Conservation (phyloP, 2,888 invertebrate species). For the Thyatira batis region DNA sequence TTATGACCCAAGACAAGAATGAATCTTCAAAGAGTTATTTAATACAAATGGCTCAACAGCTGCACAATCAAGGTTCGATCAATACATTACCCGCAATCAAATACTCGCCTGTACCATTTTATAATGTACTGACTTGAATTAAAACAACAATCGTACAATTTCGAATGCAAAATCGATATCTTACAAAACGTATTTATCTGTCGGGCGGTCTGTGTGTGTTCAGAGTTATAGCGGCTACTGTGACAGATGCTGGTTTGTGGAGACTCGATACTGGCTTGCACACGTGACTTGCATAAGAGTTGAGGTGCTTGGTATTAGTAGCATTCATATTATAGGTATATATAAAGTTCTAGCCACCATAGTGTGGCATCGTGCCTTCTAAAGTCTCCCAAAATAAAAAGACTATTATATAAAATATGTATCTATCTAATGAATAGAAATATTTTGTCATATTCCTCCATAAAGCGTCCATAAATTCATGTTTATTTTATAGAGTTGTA, state of each 20-base stretch:
- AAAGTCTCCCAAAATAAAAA: too few species aligned
- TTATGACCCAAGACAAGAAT: not conserved
- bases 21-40: not conserved
- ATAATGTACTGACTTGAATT: constrained; percentile 20
- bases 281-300: not conserved
- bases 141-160: constrained; percentile 20
- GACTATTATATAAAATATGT: too few species aligned
- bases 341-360: not conserved
- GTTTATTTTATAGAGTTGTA: too few species aligned
- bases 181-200: constrained; percentile 24
- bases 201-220: constrained; percentile 16
- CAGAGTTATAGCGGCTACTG: constrained; percentile 24
- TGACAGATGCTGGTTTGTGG: constrained; percentile 7
- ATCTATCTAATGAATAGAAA: too few species aligned
- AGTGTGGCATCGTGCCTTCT: too few species aligned
- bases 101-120: constrained; percentile 20
- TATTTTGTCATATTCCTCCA: too few species aligned
- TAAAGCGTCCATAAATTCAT: too few species aligned
- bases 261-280: not conserved
- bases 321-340: not conserved
- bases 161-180: constrained; percentile 21
- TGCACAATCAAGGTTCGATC: not conserved
- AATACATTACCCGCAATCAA: constrained; percentile 19
- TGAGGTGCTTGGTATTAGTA: not conserved
- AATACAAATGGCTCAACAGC: not conserved